A percentile compares a stretch with the other conserved stretches of the same genome.
Evolutionary conservation across 1,140 invertebrate genomes (phyloP).

Genomic region (Caerostris darwini): DNA sequence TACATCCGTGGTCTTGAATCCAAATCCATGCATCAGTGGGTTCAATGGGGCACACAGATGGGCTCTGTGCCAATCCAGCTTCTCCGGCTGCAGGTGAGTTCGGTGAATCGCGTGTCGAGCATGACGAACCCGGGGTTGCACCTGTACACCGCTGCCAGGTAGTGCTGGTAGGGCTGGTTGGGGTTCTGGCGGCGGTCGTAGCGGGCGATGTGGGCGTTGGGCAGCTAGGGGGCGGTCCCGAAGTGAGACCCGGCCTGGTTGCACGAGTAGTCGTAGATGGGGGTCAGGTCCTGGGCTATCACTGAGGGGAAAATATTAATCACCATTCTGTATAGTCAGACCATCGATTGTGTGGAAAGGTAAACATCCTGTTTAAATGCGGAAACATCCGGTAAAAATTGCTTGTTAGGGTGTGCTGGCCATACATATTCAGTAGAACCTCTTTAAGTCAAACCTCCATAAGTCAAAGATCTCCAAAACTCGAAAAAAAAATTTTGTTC

Average conservation of each 20-base stretch:
- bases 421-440: no score
- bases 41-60: conserved; percentile 40
- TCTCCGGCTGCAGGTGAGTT: conserved; percentile 57
- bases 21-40: not conserved
- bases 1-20: not conserved
- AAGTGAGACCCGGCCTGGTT: conserved; percentile 17
- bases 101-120: conserved; percentile 46
- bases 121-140: conserved; percentile 62
- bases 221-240: conserved; percentile 44
- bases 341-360: no score
- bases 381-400: no score
- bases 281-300: not conserved
- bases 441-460: no score
- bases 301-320: conserved; percentile 23
- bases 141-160: conserved; percentile 60
- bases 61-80: conserved; percentile 44
- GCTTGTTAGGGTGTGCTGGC: no score
- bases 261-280: conserved; percentile 58
- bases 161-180: conserved; percentile 38
- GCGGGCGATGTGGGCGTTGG: conserved; percentile 53
- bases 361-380: no score
- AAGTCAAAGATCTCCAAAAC: no score
- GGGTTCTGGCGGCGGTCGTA: conserved; percentile 73
- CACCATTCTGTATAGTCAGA: no score
- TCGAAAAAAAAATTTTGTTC: no score